Evolutionary conservation across 2,797 vertebrate species (phyloP), one percentile per base, ranked within the genome.

Genomic region (Stomatorhinus walkeri): DNA sequence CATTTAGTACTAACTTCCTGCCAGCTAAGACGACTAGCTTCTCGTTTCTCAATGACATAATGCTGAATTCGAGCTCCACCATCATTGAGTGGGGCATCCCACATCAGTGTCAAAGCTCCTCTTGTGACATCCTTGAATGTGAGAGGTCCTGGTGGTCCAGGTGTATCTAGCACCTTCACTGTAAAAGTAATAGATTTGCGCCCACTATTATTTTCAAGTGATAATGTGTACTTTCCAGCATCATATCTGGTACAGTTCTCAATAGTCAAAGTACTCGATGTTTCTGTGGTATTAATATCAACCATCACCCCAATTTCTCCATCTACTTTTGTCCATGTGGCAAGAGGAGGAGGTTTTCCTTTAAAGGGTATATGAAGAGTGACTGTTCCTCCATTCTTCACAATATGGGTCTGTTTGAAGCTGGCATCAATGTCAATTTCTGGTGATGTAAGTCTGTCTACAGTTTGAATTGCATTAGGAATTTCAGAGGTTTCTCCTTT

Each of bases 391-490:
- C 98, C 97, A n/a, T 97, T 97, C 94, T 96, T 98, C 49, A 99
- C 97, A 89, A 97, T 95, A 89, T 99, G 98, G 89, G 98, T 99
- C 94, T 99, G 98, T 91, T 99, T 99, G 94, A 99, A 99, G 92
- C 95, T 96, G 83, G 97, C 97, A 89, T 97, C 98, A 0, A 99
- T 97, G 89, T 99, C 97, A 54, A 99, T 97, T 94, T 99, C 98
- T 89, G 98, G 98, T 89, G 97, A 97, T 49, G 96, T 97, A 85
- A 99, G 95, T 92, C 98, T 97, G 92, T 99, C 98, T 87, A 97
- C 89, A 0, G 98, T 96, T 94, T 98, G 97, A 68, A 99, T 96
- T 51, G 96, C 90, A 84, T 94, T 96, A 19, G 97, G 90, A 89
- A 97, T 93, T 93, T 97, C 96, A 5, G 97, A 98, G 85, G 96